Base-by-base conservation (phyloP, 2,888 invertebrate species). In the Synanthedon vespiformis region DNA sequence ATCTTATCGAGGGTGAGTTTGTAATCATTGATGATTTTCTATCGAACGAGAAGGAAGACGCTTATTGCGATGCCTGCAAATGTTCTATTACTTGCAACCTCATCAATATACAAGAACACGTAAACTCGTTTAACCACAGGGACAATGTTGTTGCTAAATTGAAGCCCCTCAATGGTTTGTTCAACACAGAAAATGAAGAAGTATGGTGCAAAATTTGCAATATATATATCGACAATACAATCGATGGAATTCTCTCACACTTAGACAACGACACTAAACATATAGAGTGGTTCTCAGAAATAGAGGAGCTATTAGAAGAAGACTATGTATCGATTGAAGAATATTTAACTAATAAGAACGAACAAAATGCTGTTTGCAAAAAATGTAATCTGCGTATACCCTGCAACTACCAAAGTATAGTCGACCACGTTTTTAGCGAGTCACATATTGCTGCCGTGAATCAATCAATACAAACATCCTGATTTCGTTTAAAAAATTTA, bases 161-260 rank as follows among this genome's bases (percentile, higher is more conserved):
- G 6, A 76, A 75, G 61, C 75, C 77, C 0, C 55, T 72, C 1
- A 76, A 79, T 47, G 79, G 73, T 4, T 70, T 80, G 55, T 79
- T 79, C 55, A 54, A 65, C 13, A 66, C 68, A 1, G 69, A 67
- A 0, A 70, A 72, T 22, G 70, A 74, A 40, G 70, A 74, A 51
- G 65, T 75, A 3, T 79, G 76, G 75, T 79, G 79, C 60, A 79
- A 79, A 65, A 59, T 78, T 1, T 80, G 79, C 55, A 65, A 78
- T 53, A 58, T 52, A 0, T 75, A 69, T 55, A 62, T 79, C 40
- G 70, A 72, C 1, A 76, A 76, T 51, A 68, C 68, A 2, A 65
- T 72, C 1, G 58, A 56, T 47, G 62, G 60, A 11, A 60, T 79
- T 18, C 58, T 75, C 6, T 63, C 65, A 11, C 79, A 79, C 50